Evolutionary conservation across 2,888 invertebrate genomes (phyloP).

Genomic region (Harpalus rufipes): DNA sequence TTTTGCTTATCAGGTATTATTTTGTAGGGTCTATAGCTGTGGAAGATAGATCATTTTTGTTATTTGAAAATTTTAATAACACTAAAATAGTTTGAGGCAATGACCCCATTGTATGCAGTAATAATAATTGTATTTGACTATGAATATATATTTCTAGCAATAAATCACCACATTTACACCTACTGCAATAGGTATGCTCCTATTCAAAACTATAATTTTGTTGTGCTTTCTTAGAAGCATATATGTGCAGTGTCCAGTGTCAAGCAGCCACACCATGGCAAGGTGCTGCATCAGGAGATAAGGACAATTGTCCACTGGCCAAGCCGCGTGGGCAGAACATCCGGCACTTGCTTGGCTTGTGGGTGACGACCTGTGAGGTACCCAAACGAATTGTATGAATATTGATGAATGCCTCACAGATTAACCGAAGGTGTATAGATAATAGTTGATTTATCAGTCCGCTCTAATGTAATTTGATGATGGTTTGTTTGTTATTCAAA

Average conservation of each 20-base stretch:
- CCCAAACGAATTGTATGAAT: slow-evolving; percentile 24
- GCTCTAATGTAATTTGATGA: neutral
- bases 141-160: too few relatives aligned
- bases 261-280: neutral
- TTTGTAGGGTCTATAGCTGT: too few relatives aligned
- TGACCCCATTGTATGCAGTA: too few relatives aligned
- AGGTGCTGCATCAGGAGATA: slow-evolving; percentile 64
- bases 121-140: too few relatives aligned
- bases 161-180: too few relatives aligned
- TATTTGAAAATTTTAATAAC: too few relatives aligned
- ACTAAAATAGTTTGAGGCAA: too few relatives aligned
- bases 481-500: neutral
- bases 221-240: slow-evolving; percentile 5
- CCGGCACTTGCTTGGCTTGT: slow-evolving; percentile 26
- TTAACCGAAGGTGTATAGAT: neutral
- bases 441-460: slow-evolving; percentile 8
- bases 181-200: neutral
- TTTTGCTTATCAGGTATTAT: too few relatives aligned
- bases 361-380: slow-evolving; percentile 49
- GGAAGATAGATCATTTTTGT: too few relatives aligned
- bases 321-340: slow-evolving; percentile 60
- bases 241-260: slow-evolving; percentile 17
- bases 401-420: slow-evolving; percentile 11
- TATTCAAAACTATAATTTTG: neutral
- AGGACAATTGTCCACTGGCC: slow-evolving; percentile 54